Evolutionary conservation across 1,140 invertebrate genomes (phyloP).

Genomic region (Lanistes nyassanus): DNA sequence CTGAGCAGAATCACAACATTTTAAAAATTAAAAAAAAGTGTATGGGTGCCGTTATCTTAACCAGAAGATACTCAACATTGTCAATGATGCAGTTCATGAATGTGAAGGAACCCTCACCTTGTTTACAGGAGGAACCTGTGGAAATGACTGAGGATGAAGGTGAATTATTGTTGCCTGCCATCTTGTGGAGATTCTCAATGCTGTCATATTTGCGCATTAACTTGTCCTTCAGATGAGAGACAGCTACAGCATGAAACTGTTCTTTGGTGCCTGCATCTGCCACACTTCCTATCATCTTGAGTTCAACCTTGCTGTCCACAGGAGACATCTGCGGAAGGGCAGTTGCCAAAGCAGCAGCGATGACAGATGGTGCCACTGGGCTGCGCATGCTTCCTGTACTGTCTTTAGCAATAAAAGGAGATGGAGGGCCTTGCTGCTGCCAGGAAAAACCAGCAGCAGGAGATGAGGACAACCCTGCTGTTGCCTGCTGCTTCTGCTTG

Average conservation of each 20-base stretch:
- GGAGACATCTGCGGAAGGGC: neutral
- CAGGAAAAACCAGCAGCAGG: neutral
- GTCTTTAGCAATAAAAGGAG: neutral
- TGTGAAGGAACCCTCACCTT: neutral
- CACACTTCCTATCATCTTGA: neutral
- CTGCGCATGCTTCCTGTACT: neutral
- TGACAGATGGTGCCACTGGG: neutral
- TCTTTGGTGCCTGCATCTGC: slow-evolving; percentile 35
- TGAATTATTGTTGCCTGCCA: slow-evolving; percentile 9
- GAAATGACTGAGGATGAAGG: neutral
- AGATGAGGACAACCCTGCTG: neutral
- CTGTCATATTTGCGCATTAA: slow-evolving; percentile 56
- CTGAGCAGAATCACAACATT: no score
- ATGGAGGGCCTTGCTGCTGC: neutral
- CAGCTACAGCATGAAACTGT: slow-evolving; percentile 49
- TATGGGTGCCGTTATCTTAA: neutral
- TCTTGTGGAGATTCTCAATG: slow-evolving; percentile 53
- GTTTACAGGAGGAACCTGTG: neutral
- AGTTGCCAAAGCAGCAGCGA: neutral
- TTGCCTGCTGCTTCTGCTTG: no score
- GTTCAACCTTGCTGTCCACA: neutral
- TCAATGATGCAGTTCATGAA: neutral
- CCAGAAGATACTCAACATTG: neutral
- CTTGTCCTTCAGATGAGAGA: slow-evolving; percentile 57
- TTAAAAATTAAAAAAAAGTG: no score